Percentiles rank a stretch among this genome's conserved stretches.
phyloP scores from a whole-genome alignment of 2,888 invertebrate species.

The Incurvaria masculella region DNA sequence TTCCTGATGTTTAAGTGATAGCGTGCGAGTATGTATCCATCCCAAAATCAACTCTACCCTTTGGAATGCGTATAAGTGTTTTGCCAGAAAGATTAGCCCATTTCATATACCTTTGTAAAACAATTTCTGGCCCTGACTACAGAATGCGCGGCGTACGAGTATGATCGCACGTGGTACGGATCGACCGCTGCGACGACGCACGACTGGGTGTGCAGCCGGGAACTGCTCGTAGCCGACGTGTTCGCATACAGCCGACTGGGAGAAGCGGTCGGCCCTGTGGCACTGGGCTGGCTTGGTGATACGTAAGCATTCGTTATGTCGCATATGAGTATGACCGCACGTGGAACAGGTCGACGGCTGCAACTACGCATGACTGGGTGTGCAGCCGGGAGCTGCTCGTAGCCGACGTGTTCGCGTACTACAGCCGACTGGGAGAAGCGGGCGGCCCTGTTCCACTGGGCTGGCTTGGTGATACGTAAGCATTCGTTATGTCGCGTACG shows the following conservation, averaged over 20 bases:
- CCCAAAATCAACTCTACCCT: no score
- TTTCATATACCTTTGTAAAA: no score
- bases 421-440: conserved; percentile 28
- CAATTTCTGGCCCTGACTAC: no score
- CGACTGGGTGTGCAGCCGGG: conserved; percentile 34
- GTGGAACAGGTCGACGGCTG: conserved; percentile 31
- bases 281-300: conserved; percentile 38
- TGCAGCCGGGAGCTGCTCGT: conserved; percentile 31
- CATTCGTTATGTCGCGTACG: no score
- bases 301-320: conserved; percentile 22
- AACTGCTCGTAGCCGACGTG: conserved; percentile 29
- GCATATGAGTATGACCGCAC: conserved; percentile 27
- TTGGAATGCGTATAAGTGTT: no score
- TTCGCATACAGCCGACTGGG: conserved; percentile 28
- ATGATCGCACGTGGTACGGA: conserved; percentile 33
- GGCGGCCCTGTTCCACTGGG: conserved; percentile 32
- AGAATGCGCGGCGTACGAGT: conserved; percentile 25
- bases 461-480: conserved; percentile 36
- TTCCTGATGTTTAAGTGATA: no score
- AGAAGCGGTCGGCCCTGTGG: conserved; percentile 29
- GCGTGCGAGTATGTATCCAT: no score
- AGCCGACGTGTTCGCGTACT: conserved; percentile 26
- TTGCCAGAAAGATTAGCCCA: no score
- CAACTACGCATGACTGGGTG: conserved; percentile 34
- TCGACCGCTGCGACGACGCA: conserved; percentile 29